Percentiles rank a stretch among this genome's conserved stretches.
Evolutionary conservation across 2,797 vertebrate genomes (phyloP).

Genomic region (Sebastes nivosus): DNA sequence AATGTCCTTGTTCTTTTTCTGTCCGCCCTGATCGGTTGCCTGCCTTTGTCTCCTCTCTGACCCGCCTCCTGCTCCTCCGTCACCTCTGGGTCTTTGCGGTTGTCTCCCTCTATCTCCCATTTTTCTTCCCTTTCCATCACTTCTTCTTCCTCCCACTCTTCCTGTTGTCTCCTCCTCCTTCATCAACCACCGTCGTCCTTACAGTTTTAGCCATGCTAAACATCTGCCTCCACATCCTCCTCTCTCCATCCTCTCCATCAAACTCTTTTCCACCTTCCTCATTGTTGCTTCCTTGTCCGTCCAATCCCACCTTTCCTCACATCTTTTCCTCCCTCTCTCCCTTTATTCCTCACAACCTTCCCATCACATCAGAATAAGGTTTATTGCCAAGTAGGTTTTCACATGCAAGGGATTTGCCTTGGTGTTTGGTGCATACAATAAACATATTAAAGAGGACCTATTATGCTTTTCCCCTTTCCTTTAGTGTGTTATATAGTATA

Average conservation of each 20-base stretch:
- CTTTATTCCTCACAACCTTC: too few species aligned
- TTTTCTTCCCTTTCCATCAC: conserved; percentile 14
- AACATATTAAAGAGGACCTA: too few species aligned
- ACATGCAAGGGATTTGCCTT: too few species aligned
- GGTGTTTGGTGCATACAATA: too few species aligned
- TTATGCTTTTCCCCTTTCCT: too few species aligned
- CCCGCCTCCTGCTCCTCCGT: neutral
- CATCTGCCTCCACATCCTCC: neutral
- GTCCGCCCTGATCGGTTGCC: conserved; percentile 15
- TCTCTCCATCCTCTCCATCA: neutral
- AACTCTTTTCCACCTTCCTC: neutral
- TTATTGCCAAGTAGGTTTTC: too few species aligned
- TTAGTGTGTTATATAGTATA: too few species aligned
- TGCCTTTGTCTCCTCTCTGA: conserved; percentile 17
- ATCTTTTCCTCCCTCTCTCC: too few species aligned
- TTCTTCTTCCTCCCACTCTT: neutral
- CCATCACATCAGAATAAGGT: too few species aligned
- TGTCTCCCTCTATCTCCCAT: neutral
- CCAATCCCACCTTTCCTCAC: too few species aligned
- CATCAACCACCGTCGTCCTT: neutral
- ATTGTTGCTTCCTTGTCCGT: neutral
- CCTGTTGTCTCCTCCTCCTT: neutral
- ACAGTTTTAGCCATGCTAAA: neutral
- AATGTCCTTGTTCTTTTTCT: conserved; percentile 26
- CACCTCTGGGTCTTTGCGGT: conserved; percentile 25